These are phyloP conservation scores for Calameuta filiformis DNA, from an alignment of 2,888 invertebrate species.

Conservation along the genomic window DNA sequence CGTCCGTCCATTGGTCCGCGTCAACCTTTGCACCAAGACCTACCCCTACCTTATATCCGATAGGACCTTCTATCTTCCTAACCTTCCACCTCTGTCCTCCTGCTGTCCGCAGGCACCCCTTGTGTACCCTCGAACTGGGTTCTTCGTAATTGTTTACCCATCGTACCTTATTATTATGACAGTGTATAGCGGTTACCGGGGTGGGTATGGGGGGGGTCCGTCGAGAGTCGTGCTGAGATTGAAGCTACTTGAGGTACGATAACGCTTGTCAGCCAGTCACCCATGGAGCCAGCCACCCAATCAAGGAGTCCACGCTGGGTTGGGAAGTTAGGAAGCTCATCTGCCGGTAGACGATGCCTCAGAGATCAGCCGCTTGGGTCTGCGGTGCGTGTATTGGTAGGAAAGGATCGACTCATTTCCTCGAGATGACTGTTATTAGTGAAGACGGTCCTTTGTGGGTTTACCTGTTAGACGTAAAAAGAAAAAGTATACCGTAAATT, in stretches of 20 bases:
- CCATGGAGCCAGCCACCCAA: not conserved
- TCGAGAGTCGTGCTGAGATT: not conserved
- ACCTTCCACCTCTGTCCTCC: not conserved
- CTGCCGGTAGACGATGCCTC: not conserved
- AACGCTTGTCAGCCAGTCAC: not conserved
- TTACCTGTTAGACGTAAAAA: not conserved
- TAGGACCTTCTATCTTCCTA: conserved; percentile 1
- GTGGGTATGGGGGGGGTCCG: conserved; percentile 1
- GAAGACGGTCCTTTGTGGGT: not conserved
- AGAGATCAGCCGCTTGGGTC: not conserved
- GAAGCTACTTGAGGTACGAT: not conserved
- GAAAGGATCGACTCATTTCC: not conserved
- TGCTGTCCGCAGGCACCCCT: not conserved
- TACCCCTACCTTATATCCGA: not conserved
- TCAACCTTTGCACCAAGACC: conserved; percentile 15
- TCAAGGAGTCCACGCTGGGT: not conserved
- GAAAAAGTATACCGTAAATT: not conserved
- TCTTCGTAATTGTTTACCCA: conserved; percentile 38
- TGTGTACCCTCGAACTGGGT: not conserved
- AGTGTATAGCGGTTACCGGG: conserved; percentile 27
- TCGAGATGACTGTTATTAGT: not conserved
- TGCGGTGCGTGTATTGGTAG: not conserved
- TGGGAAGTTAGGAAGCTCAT: not conserved
- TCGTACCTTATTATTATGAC: conserved; percentile 40
- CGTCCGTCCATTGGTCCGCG: not conserved